Base-by-base conservation (phyloP, 1,140 invertebrate genomes). In the Leptopilina boulardi region DNA sequence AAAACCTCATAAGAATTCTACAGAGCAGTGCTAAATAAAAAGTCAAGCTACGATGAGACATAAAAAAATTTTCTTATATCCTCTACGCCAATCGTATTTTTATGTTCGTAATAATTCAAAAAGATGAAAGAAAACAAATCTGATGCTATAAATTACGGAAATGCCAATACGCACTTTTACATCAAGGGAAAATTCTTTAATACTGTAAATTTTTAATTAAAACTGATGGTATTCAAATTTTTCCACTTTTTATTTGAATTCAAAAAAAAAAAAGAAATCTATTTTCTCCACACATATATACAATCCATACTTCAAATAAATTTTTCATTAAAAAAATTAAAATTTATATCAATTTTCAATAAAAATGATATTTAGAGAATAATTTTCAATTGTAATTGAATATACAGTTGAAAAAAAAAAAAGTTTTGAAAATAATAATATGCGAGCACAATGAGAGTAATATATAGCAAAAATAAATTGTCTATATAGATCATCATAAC, bases 401-500 rank as follows among this genome's bases (percentile, higher is more conserved):
- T n/a, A n/a, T n/a, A n/a, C n/a, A 41, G 38, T 41, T 4, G 38
- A 10, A 4, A 41, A 41, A 41, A 41, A 5, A 41, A 41, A 5
- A 59, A 59, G 21, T 19, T 59, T 23, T 10, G 3, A 23, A 19
- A 59, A 23, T 59, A 9, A 21, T 6, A 23, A 66, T 0, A n/a
- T 23, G 23, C 13, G 21, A 23, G 23, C 13, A n/a, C 26, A 26
- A 38, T 6, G 59, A 11, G 26, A 66, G 26, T 66, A 34, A 66
- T 66, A 4, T 15, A 13, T 13, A 15, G 59, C 23, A 66, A 34
- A n/a, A 66, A 66, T 66, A 66, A 66, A 66, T 23, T 66, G 59
- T n/a, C 26, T 23, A 30, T 66, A 66, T 66, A 66, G 59, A 66
- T 66, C 59, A 66, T 66, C 26, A 66, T 66, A 66, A 66, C 59